Percentiles rank a stretch among this genome's conserved stretches.
These are phyloP conservation scores for Potorous gilbertii DNA, from an alignment of 2,797 vertebrate genomes.

Conservation along the genomic window DNA sequence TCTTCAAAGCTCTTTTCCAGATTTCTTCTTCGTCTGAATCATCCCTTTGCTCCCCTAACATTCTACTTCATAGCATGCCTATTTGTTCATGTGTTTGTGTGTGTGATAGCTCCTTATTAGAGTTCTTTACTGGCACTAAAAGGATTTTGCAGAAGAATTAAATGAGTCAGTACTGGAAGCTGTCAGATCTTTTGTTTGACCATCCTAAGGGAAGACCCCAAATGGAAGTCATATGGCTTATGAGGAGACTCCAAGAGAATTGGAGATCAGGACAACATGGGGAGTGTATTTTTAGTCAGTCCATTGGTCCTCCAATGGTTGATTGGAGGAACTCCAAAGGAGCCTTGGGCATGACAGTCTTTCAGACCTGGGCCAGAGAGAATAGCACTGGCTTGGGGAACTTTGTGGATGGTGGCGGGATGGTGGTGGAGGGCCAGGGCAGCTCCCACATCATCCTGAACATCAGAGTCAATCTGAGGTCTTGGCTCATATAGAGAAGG, in stretches of 20 bases:
- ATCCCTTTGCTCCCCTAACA: not conserved
- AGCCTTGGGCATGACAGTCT: not conserved
- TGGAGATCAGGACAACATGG: not conserved
- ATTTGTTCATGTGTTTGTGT: not conserved
- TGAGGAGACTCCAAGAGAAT: not conserved
- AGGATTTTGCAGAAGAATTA: not conserved
- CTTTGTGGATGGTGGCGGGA: not conserved
- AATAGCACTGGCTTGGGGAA: not conserved
- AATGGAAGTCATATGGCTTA: not conserved
- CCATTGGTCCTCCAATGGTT: too few relatives aligned
- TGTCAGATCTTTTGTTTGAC: not conserved
- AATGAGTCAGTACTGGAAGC: not conserved
- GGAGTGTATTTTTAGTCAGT: not conserved
- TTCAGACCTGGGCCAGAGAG: not conserved
- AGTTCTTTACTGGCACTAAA: not conserved
- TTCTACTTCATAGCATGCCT: not conserved
- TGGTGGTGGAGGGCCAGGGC: not conserved
- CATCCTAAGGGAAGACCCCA: not conserved
- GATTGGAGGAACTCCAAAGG: not conserved
- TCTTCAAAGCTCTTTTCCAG: not conserved
- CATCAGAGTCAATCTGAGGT: not conserved
- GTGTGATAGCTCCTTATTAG: not conserved
- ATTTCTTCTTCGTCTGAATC: not conserved
- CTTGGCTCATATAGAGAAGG: not conserved
- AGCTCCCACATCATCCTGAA: not conserved